Evolutionary conservation across 2,888 invertebrate species (phyloP), one percentile per base, ranked within the genome.

Genomic region (Ephialtes manifestator): DNA sequence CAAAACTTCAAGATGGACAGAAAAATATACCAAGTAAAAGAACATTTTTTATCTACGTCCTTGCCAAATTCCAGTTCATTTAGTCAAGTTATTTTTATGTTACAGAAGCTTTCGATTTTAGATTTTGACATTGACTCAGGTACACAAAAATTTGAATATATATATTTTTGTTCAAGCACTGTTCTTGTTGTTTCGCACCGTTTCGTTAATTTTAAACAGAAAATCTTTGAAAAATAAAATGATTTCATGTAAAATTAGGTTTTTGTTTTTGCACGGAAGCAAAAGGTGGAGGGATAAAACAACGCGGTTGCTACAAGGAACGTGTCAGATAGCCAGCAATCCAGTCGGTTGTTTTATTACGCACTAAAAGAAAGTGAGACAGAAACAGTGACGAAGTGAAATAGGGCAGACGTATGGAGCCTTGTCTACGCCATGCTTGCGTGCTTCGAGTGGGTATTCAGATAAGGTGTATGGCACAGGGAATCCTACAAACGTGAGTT

Each of bases 381-480:
- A 76, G 51, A 46, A 48, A 58, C 28, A 51, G 46, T 13, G 63
- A 80, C 70, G 67, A 80, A 81, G 76, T 76, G 43, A 71, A 81
- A 72, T 77, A 63, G 71, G 35, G 53, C 18, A 71, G 53, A 51
- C 51, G 46, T 20, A 74, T 72, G 18, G 60, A 67, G 65, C 55
- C 43, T 63, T 48, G 48, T n/a, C 24, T 11, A 39, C 51, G 43
- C n/a, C 31, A 67, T n/a, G 11, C 28, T 77, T 51, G 67, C 80
- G 80, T 77, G 80, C 51, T 43, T 77, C 28, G 48, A 35, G 60
- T 72, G 80, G 80, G 48, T 71, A 80, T 84, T 78, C 78, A 80
- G 71, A 84, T 84, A 39, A 65, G 48, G 55, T 55, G 53, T 75
- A 46, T 35, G 48, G 63, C 28, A 53, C 55, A 11, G 68, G 35